Conservation (phyloP, 2,113 vertebrate species). For the Tetrao urogallus region DNA sequence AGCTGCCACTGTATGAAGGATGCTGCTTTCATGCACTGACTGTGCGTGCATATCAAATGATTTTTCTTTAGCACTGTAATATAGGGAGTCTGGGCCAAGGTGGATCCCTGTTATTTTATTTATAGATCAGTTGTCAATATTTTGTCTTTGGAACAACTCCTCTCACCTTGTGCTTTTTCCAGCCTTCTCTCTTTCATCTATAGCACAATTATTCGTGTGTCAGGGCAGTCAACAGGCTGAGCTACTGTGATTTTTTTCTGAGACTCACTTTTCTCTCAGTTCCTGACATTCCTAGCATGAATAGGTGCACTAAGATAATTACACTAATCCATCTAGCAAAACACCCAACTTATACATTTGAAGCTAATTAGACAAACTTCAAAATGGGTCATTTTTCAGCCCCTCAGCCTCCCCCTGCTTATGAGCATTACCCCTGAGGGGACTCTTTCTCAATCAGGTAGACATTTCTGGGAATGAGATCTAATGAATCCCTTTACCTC, state of each 20-base stretch:
- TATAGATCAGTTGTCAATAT: not conserved
- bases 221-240: constrained; percentile 54
- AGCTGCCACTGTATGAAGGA: not conserved
- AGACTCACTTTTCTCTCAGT: constrained; percentile 18
- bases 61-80: not conserved
- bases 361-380: constrained; percentile 72
- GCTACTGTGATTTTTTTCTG: constrained; percentile 6
- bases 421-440: constrained; percentile 65
- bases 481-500: constrained; percentile 65
- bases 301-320: constrained; percentile 64
- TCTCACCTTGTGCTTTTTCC: constrained; percentile 2
- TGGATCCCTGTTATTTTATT: not conserved
- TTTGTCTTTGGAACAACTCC: constrained; percentile 9
- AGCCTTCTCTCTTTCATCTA: not conserved
- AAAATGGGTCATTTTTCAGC: constrained; percentile 74
- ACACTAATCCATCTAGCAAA: constrained; percentile 68
- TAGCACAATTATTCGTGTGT: not conserved
- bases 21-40: not conserved
- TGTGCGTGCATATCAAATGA: not conserved
- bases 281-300: constrained; percentile 63
- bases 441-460: constrained; percentile 64
- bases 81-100: not conserved
- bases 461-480: constrained; percentile 64
- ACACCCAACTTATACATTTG: constrained; percentile 61
- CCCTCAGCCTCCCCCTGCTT: constrained; percentile 26